A percentile compares a stretch with the other conserved stretches of the same genome.
These are phyloP conservation scores for Spheniscus mendiculus DNA, from an alignment of 2,113 vertebrate species.

Conservation along the genomic window DNA sequence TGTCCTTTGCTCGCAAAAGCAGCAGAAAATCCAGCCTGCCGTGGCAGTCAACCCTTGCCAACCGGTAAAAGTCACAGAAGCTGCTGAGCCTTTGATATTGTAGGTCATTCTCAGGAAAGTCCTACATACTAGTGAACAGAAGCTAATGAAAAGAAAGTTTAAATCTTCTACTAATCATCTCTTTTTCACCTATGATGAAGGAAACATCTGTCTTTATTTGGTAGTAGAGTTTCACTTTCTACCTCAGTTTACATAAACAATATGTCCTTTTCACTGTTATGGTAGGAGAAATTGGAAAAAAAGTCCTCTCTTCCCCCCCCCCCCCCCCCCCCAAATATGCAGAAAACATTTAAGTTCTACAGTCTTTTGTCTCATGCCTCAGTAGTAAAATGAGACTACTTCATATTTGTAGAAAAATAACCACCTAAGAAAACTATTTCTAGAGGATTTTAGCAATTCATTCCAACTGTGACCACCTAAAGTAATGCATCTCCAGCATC, in stretches of 20 bases:
- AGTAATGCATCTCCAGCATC: neutral
- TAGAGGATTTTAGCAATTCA: neutral
- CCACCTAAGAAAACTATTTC: neutral
- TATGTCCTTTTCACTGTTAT: neutral
- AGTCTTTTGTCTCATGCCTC: neutral
- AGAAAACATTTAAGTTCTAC: too few relatives aligned
- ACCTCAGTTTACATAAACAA: neutral
- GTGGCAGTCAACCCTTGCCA: fast-evolving
- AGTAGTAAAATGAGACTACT: neutral
- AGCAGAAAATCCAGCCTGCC: neutral
- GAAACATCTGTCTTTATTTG: neutral
- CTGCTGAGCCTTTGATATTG: neutral
- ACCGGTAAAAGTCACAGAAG: neutral
- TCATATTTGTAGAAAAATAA: neutral
- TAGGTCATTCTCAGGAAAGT: neutral
- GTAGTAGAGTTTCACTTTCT: neutral
- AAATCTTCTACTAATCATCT: neutral
- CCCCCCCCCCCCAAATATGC: too few relatives aligned
- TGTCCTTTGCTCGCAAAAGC: neutral
- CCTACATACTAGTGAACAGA: neutral
- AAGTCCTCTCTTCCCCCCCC: fast-evolving
- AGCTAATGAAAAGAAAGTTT: neutral
- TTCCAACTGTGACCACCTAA: neutral
- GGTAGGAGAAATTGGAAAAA: neutral
- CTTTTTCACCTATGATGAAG: neutral